phyloP scores from a whole-genome alignment of 2,888 invertebrate genomes.

The Epirrhoe tristata region DNA sequence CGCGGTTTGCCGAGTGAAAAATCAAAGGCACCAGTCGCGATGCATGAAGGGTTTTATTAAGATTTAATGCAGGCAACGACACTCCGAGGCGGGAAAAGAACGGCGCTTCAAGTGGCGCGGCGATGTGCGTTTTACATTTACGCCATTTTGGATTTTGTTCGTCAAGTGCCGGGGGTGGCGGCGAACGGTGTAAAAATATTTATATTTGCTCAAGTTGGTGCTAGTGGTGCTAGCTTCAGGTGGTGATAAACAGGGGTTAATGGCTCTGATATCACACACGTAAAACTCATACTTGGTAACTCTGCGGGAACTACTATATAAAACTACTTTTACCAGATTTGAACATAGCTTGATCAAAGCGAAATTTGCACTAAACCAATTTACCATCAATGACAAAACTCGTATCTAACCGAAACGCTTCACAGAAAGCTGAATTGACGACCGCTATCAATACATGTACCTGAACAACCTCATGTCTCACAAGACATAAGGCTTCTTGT shows the following conservation, averaged over 20 bases:
- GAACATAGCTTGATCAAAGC: neutral
- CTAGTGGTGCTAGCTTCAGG: conserved; percentile 42
- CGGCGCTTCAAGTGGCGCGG: conserved; percentile 74
- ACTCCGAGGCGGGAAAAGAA: conserved; percentile 84
- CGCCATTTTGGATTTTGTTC: conserved; percentile 79
- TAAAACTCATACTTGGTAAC: conserved; percentile 7
- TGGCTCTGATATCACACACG: conserved; percentile 15
- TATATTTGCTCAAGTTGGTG: conserved; percentile 44
- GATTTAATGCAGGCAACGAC: conserved; percentile 85
- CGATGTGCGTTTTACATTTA: conserved; percentile 80
- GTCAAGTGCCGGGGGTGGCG: conserved; percentile 63
- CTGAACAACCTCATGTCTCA: conserved; percentile 5
- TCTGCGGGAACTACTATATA: neutral
- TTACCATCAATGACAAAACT: neutral
- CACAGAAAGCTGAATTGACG: neutral
- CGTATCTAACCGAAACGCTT: too few relatives aligned
- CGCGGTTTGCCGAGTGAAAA: conserved; percentile 84
- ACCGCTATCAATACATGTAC: neutral
- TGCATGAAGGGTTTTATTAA: conserved; percentile 85
- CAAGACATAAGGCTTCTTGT: conserved; percentile 56
- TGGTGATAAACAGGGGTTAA: conserved; percentile 22
- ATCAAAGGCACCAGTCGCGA: conserved; percentile 80
- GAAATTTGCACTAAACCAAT: too few relatives aligned
- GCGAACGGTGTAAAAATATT: conserved; percentile 44
- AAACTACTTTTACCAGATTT: neutral